phyloP scores from a whole-genome alignment of 2,113 vertebrate species.

The Thinocorus orbignyianus region DNA sequence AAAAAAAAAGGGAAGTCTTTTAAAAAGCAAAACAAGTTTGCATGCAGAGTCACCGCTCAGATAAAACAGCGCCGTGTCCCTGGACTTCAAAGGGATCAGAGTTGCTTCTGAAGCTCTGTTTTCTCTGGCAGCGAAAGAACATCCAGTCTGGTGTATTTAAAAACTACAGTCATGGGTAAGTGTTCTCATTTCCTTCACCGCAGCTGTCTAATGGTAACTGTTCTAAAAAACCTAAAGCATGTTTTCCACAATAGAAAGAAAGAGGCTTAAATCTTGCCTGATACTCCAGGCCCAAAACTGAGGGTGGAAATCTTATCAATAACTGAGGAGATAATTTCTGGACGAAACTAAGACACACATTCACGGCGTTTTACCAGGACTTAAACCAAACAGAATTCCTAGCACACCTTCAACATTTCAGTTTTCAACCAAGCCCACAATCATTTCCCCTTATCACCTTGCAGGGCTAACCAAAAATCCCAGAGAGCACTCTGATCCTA shows the following conservation, averaged over 20 bases:
- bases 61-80: neutral
- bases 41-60: neutral
- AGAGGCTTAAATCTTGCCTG: neutral
- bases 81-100: slow-evolving; percentile 24
- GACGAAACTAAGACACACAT: neutral
- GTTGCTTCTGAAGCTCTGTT: slow-evolving; percentile 7
- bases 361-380: neutral
- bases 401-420: rapidly evolving
- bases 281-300: neutral
- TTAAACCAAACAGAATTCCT: neutral
- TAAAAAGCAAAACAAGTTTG: neutral
- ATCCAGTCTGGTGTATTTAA: neutral
- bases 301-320: neutral
- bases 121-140: neutral
- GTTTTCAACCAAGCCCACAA: neutral
- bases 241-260: neutral
- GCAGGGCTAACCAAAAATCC: neutral
- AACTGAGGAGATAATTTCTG: neutral
- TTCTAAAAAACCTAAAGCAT: neutral
- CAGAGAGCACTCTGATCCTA: neutral
- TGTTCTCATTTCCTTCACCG: neutral
- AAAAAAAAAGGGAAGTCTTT: neutral
- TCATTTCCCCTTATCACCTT: neutral
- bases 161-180: neutral
- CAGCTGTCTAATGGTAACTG: neutral